Evolutionary conservation across 1,140 invertebrate species (phyloP), one percentile per base, ranked within the genome.

Genomic region (Aplysia californica): DNA sequence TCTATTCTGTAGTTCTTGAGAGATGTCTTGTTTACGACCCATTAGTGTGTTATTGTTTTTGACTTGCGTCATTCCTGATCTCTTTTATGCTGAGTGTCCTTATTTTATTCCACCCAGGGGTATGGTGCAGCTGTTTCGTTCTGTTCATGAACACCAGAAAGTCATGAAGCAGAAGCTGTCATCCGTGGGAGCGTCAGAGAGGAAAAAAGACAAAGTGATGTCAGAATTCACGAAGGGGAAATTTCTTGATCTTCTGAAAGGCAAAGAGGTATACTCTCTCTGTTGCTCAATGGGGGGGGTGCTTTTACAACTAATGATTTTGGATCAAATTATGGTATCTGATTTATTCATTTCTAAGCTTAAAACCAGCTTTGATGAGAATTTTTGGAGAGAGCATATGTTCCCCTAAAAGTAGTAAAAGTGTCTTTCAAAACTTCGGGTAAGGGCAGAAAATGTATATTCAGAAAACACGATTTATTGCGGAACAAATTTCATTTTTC

Each of bases 91-190:
- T 15, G 10, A 15, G n/a, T 50, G 44, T 15, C 10, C n/a, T 50
- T 50, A n/a, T 50, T 50, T 33, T 61, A 10, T 50, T 44, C 39
- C 80, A 96, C 94, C 39, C 80, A 96, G 94, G 86, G 96, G 96
- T 85, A 95, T 97, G 3, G 95, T 97, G 0, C 95, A 97, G 87
- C 90, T 98, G 79, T 98, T 97, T 81, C 97, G 97, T 92, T 94
- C 95, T 31, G 96, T 97, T 0, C 92, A 92, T 85, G 92, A 94
- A 80, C 96, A 97, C 89, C 96, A 97, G 88, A 94, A 93, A 87
- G 92, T 93, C 67, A 90, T 96, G 66, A 92, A 94, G 67, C 92
- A 92, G 68, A 93, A 96, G 89, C 86, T 97, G 76, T 90, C 92
- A 56, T 91, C 93, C 76, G 95, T 92, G 64, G 94, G 95, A 36